These are phyloP conservation scores for Agrenia bidenticulata DNA, from an alignment of 2,888 invertebrate species.

Conservation along the genomic window DNA sequence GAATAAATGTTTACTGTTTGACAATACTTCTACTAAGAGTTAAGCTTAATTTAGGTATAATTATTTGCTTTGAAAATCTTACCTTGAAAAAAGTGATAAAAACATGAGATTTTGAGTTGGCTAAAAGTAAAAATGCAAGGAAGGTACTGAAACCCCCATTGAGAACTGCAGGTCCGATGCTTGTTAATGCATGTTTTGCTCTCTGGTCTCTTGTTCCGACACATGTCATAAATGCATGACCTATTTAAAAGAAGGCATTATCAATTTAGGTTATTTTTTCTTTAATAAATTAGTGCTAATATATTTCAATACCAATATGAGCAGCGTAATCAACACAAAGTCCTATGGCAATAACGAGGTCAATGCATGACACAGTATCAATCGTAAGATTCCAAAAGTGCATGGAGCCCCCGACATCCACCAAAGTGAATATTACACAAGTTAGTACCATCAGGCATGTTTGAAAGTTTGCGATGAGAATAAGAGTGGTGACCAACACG, in stretches of 20 bases:
- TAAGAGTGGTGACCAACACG: constrained; percentile 75
- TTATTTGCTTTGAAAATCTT: not conserved
- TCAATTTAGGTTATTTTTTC: not conserved
- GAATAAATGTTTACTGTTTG: too few relatives aligned
- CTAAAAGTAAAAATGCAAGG: constrained; percentile 60
- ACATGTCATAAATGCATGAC: constrained; percentile 75
- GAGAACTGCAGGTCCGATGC: constrained; percentile 60
- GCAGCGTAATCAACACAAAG: constrained; percentile 82
- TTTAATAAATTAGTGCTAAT: too few relatives aligned
- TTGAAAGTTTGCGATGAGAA: constrained; percentile 73
- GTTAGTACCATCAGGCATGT: constrained; percentile 77
- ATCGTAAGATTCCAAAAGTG: constrained; percentile 79
- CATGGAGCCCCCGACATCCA: constrained; percentile 75
- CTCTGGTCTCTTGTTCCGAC: constrained; percentile 58
- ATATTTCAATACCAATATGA: constrained; percentile 62
- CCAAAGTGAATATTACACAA: constrained; percentile 61
- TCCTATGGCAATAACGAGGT: constrained; percentile 76
- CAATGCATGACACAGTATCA: constrained; percentile 78
- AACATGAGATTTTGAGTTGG: constrained; percentile 59
- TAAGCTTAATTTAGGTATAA: not conserved
- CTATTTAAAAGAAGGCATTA: constrained; percentile 25
- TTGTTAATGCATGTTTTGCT: constrained; percentile 56
- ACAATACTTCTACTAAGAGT: not conserved
- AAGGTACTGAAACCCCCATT: constrained; percentile 62
- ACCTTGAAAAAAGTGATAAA: constrained; percentile 62